Base-by-base conservation (phyloP, 2,888 invertebrate species). In the Endomychus coccineus region DNA sequence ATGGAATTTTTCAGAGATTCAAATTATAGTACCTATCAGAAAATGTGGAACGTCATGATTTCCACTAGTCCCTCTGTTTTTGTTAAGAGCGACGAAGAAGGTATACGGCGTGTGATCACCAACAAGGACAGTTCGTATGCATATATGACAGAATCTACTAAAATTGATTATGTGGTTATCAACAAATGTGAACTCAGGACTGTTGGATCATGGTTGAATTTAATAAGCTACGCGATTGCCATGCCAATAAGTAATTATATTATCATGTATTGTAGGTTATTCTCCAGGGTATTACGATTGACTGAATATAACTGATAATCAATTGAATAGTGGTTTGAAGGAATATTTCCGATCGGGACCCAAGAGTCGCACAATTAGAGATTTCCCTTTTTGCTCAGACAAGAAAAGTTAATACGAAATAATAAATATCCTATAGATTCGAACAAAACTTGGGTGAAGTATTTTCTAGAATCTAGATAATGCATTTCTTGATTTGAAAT, bases 131-230 rank as follows among this genome's bases (percentile, higher is more conserved):
- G 81, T 39, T 71, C 71, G 27, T 97, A 91, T 61, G 96, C 95
- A 1, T 96, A 83, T 62, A 72, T 97, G 29, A 92, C 95, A 88
- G 96, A 96, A 68, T 92, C 90, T 1, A 85, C 91, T 0, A 83
- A 85, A 1, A 81, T 96, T 45, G 95, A 97, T 63, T 97, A 92
- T 64, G 81, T 81, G 51, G 73, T 85, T 34, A 83, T 88, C 62
- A 73, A 84, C 39, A 74, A 86, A 51, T 92, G 92, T 56, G 80
- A 86, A 29, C 71, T 92, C 42, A 81, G 77, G 58, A 82, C 83
- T 69, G 78, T 86, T 4, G 87, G 90, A 2, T 73, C 76, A 5
- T 74, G 80, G 48, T 70, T 92, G 30, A 90, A 91, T 59, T 82
- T 83, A 24, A 91, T 92, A 61, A 89, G 90, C 52, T 92, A 91